phyloP scores from a whole-genome alignment of 2,797 vertebrate species.

The Ctenochaetus hawaiiensis region DNA sequence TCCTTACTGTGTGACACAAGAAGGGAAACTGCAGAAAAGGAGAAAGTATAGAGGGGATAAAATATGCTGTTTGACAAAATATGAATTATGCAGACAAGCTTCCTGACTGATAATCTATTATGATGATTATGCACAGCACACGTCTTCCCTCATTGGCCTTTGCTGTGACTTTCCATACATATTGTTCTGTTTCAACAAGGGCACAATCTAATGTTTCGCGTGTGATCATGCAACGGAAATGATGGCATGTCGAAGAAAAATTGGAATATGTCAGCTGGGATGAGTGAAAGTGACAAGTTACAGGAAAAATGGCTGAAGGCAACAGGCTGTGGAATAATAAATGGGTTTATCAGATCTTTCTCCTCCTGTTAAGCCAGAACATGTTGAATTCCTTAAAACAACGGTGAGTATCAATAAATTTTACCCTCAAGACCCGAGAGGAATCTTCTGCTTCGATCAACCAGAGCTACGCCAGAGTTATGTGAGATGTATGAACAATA shows the following conservation, averaged over 20 bases:
- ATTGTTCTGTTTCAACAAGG: conserved; percentile 13
- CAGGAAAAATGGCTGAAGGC: conserved; percentile 22
- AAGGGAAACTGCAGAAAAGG: conserved; percentile 11
- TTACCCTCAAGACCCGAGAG: conserved; percentile 31
- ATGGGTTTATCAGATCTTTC: conserved; percentile 33
- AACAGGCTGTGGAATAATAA: conserved; percentile 40
- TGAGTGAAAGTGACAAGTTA: conserved; percentile 20
- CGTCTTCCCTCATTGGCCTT: conserved; percentile 18
- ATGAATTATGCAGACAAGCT: conserved; percentile 51
- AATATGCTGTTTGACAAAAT: conserved; percentile 53
- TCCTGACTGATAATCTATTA: conserved; percentile 34
- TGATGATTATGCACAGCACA: conserved; percentile 26
- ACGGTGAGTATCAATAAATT: conserved; percentile 49
- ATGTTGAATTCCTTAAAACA: conserved; percentile 43
- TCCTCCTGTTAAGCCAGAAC: conserved; percentile 25
- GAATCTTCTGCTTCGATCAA: conserved; percentile 41
- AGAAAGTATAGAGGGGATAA: conserved; percentile 16
- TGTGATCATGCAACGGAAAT: background rate
- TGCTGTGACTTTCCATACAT: background rate
- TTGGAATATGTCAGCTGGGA: conserved; percentile 12
- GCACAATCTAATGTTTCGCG: conserved; percentile 1
- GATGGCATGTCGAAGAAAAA: conserved; percentile 23
- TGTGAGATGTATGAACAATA: conserved; percentile 57
- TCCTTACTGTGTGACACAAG: background rate
- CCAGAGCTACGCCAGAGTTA: conserved; percentile 50